Evolutionary conservation across 2,797 vertebrate species (phyloP).

Genomic region (Melopsittacus undulatus): DNA sequence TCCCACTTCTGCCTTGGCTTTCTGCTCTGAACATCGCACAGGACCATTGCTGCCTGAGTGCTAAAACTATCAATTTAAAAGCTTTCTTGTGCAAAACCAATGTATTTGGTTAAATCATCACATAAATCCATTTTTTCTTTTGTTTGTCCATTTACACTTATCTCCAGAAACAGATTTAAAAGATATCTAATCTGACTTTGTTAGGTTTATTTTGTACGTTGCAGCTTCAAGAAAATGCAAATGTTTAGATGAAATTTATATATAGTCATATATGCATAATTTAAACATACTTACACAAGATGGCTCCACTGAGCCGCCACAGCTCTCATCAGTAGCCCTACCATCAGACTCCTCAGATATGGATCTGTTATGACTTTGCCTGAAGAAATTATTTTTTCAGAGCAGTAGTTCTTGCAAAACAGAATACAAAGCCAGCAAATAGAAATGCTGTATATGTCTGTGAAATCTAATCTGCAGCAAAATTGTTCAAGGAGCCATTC

Average conservation of each 20-base stretch:
- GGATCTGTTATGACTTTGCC: constrained; percentile 16
- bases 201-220: not conserved
- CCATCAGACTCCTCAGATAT: not conserved
- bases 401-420: not conserved
- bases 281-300: not conserved
- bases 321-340: not conserved
- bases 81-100: not conserved
- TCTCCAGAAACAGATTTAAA: not conserved
- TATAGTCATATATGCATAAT: not conserved
- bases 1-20: not conserved
- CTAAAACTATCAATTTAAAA: not conserved
- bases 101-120: not conserved
- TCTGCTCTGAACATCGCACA: not conserved
- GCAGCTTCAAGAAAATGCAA: not conserved
- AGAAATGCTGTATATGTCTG: not conserved
- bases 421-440: not conserved
- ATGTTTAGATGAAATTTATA: not conserved
- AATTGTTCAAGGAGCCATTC: not conserved
- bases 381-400: not conserved
- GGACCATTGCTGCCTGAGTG: not conserved
- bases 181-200: not conserved
- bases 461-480: constrained; percentile 4
- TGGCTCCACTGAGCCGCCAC: constrained; percentile 25
- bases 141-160: not conserved
- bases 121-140: not conserved